These are phyloP conservation scores for Zosterops borbonicus DNA, from an alignment of 2,113 vertebrate genomes.

Conservation along the genomic window DNA sequence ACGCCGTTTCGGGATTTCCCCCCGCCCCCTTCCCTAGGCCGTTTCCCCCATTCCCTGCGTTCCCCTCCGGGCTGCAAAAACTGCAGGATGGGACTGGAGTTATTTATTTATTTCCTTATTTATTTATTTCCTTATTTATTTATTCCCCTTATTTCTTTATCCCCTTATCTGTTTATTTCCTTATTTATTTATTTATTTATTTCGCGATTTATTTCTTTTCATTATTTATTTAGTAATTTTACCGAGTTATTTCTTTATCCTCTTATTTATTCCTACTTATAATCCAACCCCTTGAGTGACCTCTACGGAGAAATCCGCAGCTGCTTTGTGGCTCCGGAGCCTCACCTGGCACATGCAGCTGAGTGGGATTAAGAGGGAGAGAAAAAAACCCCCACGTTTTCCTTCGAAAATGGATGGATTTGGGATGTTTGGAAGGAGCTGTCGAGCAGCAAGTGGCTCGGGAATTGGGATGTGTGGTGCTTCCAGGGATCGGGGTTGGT, in stretches of 20 bases:
- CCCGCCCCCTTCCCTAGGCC: no score
- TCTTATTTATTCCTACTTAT: neutral
- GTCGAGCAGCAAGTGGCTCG: slow-evolving; percentile 26
- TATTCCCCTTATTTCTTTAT: neutral
- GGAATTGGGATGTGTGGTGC: neutral
- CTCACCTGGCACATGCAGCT: neutral
- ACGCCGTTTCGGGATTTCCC: no score
- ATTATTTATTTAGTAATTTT: accelerated
- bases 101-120: neutral
- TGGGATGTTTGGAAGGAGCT: neutral
- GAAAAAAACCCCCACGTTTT: neutral
- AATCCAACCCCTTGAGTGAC: slow-evolving; percentile 47
- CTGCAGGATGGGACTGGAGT: neutral
- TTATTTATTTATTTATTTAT: no score
- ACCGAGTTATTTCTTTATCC: neutral
- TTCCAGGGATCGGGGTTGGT: neutral
- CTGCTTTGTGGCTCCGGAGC: neutral
- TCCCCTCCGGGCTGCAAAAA: neutral
- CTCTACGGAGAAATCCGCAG: slow-evolving; percentile 32
- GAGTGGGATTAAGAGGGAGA: neutral
- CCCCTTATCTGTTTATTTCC: accelerated
- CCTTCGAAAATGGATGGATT: neutral
- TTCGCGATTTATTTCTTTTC: no score
- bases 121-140: neutral
- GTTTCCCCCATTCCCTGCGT: neutral